A percentile compares a stretch with the other conserved stretches of the same genome.
phyloP scores from a whole-genome alignment of 2,113 vertebrate species.

The Electrona antarctica region DNA sequence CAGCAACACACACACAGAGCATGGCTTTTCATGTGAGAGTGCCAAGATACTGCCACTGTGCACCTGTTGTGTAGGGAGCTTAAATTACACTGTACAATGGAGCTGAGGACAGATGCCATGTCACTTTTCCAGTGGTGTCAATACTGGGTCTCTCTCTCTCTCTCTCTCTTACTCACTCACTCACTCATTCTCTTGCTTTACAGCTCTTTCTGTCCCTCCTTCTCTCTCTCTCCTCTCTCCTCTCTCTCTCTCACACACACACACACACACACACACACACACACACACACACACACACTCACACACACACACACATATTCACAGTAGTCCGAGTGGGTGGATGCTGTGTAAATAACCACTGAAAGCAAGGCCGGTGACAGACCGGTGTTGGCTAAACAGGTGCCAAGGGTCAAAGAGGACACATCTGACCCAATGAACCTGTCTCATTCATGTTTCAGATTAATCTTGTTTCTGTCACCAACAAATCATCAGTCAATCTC shows the following conservation, averaged over 20 bases:
- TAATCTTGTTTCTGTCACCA: background rate
- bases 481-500: too few relatives aligned
- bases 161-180: background rate
- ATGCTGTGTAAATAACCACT: background rate
- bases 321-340: background rate
- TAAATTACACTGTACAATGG: conserved; percentile 36
- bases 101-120: conserved; percentile 18
- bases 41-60: conserved; percentile 20
- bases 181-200: background rate
- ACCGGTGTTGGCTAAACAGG: background rate
- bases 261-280: conserved; percentile 9
- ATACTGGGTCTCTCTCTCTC: background rate
- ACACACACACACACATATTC: background rate
- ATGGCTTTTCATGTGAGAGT: background rate
- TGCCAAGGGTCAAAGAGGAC: background rate
- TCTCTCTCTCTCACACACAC: background rate
- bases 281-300: background rate
- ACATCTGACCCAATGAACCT: background rate
- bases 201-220: too few relatives aligned
- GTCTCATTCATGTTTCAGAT: conserved; percentile 14
- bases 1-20: conserved; percentile 11
- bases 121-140: conserved; percentile 15
- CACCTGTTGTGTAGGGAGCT: conserved; percentile 37
- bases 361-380: background rate
- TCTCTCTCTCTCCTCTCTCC: too few relatives aligned